Base-by-base conservation (phyloP, 2,888 invertebrate species). In the Drosophila kuntzei region DNA sequence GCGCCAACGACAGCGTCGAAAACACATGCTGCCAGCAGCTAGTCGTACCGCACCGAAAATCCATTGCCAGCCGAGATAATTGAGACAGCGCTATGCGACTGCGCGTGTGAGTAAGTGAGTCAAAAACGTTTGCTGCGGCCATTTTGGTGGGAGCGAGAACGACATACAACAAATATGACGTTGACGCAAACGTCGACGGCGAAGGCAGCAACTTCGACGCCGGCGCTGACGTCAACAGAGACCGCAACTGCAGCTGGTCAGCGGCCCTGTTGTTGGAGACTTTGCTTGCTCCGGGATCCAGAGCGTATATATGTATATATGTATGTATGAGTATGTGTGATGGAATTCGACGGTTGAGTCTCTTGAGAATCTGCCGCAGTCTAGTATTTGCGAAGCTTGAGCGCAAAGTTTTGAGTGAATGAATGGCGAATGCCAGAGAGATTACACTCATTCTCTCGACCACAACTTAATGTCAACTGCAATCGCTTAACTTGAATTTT, bases 71-170 rank as follows among this genome's bases (percentile, higher is more conserved):
- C 44, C 50, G 14, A 71, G 9, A 4, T n/a, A 59, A 67, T 55
- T 20, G 69, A 65, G 78, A 34, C 46, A 27, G 58, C 7, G 51
- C 54, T 36, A 51, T 20, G 27, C 41, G 47, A 11, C 25, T n/a
- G 3, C 7, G 14, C 27, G 25, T 44, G 64, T 9, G 76, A n/a
- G 73, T 27, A 16, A 78, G 79, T 37, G 70, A 50, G 70, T 46
- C 36, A 50, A 55, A 9, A 27, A 54, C 62, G 34, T 29, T 22
- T 8, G 43, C 16, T 60, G 77, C 77, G 84, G 86, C 91, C 90
- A 90, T 90, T 87, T 91, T 91, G 88, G 87, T 88, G 83, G 75
- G 81, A 90, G 87, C 76, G 89, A 89, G 82, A 53, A 59, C 73
- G 76, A 76, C 55, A 66, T 63, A 60, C 71, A 50, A 63, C 62